A percentile compares a stretch with the other conserved stretches of the same genome.
These are phyloP conservation scores for Melanotaenia trifasciata DNA, from an alignment of 2,797 vertebrate species.

Conservation along the genomic window DNA sequence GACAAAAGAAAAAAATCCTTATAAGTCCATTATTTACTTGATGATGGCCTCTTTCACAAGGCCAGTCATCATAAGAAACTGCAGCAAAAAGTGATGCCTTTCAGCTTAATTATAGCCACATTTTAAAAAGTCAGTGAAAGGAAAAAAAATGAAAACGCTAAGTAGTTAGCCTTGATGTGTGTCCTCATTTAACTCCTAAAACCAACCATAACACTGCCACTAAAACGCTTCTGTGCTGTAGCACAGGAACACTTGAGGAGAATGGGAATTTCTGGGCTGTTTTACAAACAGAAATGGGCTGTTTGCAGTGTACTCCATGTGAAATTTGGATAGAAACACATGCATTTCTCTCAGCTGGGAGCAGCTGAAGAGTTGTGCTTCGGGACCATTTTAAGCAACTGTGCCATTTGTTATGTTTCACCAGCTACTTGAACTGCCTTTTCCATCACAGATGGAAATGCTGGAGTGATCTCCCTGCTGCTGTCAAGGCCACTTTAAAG, in stretches of 20 bases:
- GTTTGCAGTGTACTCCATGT: conserved; percentile 56
- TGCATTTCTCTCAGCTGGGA: conserved; percentile 53
- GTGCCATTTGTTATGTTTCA: conserved; percentile 57
- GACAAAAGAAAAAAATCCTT: conserved; percentile 16
- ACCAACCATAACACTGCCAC: conserved; percentile 11
- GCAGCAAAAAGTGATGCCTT: conserved; percentile 36
- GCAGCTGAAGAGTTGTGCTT: conserved; percentile 44
- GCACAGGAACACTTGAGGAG: conserved; percentile 53
- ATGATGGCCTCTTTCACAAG: conserved; percentile 43
- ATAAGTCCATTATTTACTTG: conserved; percentile 37
- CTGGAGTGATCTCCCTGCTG: conserved; percentile 47
- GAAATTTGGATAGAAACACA: conserved; percentile 63
- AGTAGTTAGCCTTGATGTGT: conserved; percentile 51
- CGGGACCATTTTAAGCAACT: conserved; percentile 47
- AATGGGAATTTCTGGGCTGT: conserved; percentile 42
- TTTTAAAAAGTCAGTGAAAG: conserved; percentile 22
- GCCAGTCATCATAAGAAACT: conserved; percentile 28
- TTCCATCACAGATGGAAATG: conserved; percentile 62
- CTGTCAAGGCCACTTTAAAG: conserved; percentile 69
- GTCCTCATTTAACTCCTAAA: conserved; percentile 47
- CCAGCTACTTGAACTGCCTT: conserved; percentile 62
- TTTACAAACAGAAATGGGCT: conserved; percentile 45
- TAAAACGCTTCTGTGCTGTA: conserved; percentile 20
- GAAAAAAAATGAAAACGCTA: conserved; percentile 36
- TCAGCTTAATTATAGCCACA: conserved; percentile 38